A percentile compares a stretch with the other conserved stretches of the same genome.
phyloP scores from a whole-genome alignment of 2,113 vertebrate species.

The Pardalotus punctatus region DNA sequence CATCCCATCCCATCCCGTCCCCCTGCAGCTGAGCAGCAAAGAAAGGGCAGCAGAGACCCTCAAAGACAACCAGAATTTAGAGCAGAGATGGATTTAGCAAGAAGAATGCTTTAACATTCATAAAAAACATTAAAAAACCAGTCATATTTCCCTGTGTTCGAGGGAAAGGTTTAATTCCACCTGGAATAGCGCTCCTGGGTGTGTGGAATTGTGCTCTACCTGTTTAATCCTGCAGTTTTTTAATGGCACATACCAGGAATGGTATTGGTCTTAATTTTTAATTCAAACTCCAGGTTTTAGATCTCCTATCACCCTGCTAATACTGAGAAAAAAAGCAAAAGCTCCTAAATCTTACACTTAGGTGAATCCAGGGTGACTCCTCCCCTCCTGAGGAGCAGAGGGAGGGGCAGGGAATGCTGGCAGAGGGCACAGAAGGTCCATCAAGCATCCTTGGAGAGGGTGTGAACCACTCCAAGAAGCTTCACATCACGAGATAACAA shows the following conservation, averaged over 20 bases:
- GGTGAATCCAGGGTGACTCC: not conserved
- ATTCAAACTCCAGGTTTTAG: not conserved
- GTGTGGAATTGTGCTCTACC: not conserved
- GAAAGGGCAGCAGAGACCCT: not conserved
- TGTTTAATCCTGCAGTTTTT: not conserved
- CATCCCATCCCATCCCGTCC: too few species aligned
- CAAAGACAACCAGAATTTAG: accelerated
- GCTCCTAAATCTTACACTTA: not conserved
- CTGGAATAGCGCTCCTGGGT: not conserved
- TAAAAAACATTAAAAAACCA: too few species aligned
- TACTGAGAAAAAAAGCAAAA: not conserved
- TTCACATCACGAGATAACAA: accelerated
- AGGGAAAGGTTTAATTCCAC: not conserved
- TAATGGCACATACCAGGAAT: not conserved
- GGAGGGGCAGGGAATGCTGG: not conserved
- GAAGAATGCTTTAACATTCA: not conserved
- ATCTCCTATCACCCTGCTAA: not conserved
- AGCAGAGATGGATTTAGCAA: not conserved
- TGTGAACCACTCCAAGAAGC: accelerated
- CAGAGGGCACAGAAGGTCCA: not conserved
- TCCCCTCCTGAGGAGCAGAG: not conserved
- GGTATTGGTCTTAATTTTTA: not conserved
- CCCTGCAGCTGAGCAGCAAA: not conserved
- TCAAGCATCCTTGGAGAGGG: not conserved
- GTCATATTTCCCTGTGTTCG: not conserved